Percentiles rank a stretch among this genome's conserved stretches.
Evolutionary conservation across 2,797 vertebrate species (phyloP).

Genomic region (Tapirus indicus): DNA sequence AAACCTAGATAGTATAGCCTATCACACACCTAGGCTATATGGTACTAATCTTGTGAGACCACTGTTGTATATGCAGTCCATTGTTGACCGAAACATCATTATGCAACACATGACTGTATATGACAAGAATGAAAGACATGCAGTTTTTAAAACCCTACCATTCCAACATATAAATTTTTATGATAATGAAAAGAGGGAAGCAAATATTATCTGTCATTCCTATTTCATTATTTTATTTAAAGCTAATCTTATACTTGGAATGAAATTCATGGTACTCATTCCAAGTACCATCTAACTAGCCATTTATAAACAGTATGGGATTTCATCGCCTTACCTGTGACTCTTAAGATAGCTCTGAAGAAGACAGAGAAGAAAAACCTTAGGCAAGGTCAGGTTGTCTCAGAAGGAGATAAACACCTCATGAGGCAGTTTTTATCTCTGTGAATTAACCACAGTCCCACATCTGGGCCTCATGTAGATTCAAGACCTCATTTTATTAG

Average conservation of each 20-base stretch:
- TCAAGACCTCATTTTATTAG: not conserved
- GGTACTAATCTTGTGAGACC: too few species aligned
- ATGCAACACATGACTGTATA: not conserved
- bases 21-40: too few species aligned
- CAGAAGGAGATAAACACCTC: not conserved
- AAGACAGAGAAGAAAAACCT: not conserved
- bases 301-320: not conserved
- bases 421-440: slow-evolving; percentile 2
- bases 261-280: not conserved
- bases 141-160: not conserved
- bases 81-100: too few species aligned
- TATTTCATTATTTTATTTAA: slow-evolving; percentile 2
- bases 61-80: too few species aligned
- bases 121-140: not conserved
- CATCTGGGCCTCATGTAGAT: not conserved
- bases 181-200: not conserved
- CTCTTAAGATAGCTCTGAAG: not conserved
- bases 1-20: too few species aligned
- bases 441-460: not conserved
- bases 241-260: not conserved
- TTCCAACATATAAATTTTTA: not conserved
- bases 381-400: not conserved
- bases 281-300: not conserved
- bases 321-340: not conserved
- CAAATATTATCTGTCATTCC: not conserved